Percentiles rank a stretch among this genome's conserved stretches.
Conservation (phyloP, 2,797 vertebrate species). For the Danio tinwini region DNA sequence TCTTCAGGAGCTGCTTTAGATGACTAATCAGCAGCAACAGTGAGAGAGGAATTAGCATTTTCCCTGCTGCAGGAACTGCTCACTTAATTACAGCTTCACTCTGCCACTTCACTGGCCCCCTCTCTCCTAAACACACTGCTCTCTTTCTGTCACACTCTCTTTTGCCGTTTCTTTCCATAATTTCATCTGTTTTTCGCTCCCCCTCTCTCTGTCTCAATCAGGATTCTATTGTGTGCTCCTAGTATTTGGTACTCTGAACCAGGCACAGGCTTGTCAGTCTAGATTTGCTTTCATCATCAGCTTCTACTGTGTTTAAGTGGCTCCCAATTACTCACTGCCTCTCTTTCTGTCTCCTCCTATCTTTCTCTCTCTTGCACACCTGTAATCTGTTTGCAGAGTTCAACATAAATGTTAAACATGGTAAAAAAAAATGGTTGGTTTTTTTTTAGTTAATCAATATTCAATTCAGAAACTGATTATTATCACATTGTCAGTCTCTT, state of each 20-base stretch:
- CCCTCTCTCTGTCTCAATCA: constrained; percentile 70
- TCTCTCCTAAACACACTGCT: constrained; percentile 38
- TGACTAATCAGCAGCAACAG: constrained; percentile 73
- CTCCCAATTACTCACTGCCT: constrained; percentile 26
- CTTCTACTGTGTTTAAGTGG: constrained; percentile 38
- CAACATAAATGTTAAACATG: neutral
- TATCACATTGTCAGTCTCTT: too few species aligned
- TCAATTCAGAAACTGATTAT: too few species aligned
- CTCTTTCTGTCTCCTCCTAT: neutral
- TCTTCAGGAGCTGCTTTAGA: constrained; percentile 53
- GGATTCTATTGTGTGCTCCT: constrained; percentile 70
- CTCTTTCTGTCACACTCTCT: constrained; percentile 20
- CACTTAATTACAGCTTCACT: constrained; percentile 76
- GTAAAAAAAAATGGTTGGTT: neutral
- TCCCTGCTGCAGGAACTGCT: constrained; percentile 72
- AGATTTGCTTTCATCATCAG: constrained; percentile 54
- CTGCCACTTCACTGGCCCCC: constrained; percentile 42
- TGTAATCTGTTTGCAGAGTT: neutral
- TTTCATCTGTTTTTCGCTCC: constrained; percentile 37
- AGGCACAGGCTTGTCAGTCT: constrained; percentile 45
- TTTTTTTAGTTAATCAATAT: neutral
- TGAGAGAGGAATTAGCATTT: constrained; percentile 77
- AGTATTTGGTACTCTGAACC: constrained; percentile 41
- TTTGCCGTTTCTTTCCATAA: constrained; percentile 26
- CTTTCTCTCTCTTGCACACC: constrained; percentile 9